Conservation (phyloP, 1,140 invertebrate genomes). For the Bicyclus anynana region DNA sequence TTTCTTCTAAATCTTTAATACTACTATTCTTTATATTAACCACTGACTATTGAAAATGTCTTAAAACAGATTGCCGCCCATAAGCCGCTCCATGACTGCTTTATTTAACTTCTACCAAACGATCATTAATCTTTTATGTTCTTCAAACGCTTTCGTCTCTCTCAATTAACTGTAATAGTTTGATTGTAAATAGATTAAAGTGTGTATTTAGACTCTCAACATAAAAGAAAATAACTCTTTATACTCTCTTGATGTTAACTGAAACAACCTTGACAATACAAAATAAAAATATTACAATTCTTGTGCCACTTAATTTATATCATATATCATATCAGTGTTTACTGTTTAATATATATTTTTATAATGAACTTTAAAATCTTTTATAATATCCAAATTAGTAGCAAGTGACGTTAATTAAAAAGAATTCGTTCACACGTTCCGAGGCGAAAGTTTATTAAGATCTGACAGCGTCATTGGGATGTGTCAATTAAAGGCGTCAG, state of each 20-base stretch:
- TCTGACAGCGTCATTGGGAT: constrained; percentile 1
- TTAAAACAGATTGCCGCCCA: constrained; percentile 21
- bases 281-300: no score
- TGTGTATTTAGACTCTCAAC: background rate
- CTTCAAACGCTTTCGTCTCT: background rate
- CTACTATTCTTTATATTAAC: constrained; percentile 12
- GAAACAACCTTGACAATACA: no score
- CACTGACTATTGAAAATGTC: constrained; percentile 19
- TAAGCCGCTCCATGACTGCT: constrained; percentile 1
- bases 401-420: background rate
- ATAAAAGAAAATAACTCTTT: no score
- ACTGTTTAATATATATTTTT: no score
- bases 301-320: no score
- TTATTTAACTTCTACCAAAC: constrained; percentile 2
- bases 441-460: constrained; percentile 2
- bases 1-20: no score
- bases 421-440: constrained; percentile 6
- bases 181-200: background rate
- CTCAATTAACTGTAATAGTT: background rate
- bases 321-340: no score
- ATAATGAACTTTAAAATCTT: no score
- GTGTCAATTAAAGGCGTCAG: constrained; percentile 6
- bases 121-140: constrained; percentile 2
- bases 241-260: no score
- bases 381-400: background rate